Evolutionary conservation across 2,888 invertebrate species (phyloP).

Genomic region (Morinoia aosen): DNA sequence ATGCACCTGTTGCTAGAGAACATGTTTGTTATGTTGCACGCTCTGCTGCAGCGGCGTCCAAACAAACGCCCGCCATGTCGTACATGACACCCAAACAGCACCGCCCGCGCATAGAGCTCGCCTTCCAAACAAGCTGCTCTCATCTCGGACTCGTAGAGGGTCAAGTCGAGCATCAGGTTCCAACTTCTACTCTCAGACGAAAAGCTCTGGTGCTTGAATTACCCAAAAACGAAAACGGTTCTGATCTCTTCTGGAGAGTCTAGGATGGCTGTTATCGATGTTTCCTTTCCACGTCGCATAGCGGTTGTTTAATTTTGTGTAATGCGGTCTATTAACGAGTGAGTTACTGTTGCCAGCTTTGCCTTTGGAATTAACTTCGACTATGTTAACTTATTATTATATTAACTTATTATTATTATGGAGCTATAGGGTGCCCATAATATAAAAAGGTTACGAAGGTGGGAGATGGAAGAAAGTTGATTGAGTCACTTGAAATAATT

Average conservation of each 20-base stretch:
- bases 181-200: neutral
- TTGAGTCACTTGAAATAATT: neutral
- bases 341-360: neutral
- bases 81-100: neutral
- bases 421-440: neutral
- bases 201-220: neutral
- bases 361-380: neutral
- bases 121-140: neutral
- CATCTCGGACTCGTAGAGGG: neutral
- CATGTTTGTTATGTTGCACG: conserved; percentile 20
- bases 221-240: neutral
- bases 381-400: too few relatives aligned
- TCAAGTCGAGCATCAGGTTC: neutral
- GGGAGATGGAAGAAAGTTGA: neutral
- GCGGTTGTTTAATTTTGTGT: neutral
- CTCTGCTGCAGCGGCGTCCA: neutral
- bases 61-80: neutral
- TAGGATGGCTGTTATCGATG: neutral
- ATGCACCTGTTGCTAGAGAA: conserved; percentile 23
- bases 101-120: neutral
- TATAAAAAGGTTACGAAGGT: neutral
- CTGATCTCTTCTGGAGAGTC: neutral
- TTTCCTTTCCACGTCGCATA: neutral
- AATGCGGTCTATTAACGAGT: neutral
- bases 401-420: too few relatives aligned